Evolutionary conservation across 2,888 invertebrate genomes (phyloP).

Genomic region (Eumerus sabulonum): DNA sequence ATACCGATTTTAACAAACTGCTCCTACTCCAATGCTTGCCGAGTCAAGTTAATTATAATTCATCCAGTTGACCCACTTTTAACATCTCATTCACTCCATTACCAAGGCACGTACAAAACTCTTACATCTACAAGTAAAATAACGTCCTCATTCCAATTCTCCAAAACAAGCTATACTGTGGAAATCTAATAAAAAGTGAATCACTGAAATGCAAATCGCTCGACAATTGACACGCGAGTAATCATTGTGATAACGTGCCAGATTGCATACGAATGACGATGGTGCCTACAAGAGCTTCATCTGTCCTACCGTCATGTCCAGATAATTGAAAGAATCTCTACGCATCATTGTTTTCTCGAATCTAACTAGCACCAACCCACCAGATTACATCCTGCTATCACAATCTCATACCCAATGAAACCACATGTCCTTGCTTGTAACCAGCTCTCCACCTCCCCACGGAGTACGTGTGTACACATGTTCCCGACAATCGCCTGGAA

Average conservation of each 20-base stretch:
- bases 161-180: slow-evolving; percentile 18
- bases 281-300: slow-evolving; percentile 12
- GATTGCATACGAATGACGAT: slow-evolving; percentile 20
- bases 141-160: slow-evolving; percentile 31
- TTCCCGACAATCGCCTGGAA: slow-evolving; percentile 13
- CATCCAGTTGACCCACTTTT: no score
- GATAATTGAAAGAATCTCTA: slow-evolving; percentile 50
- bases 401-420: slow-evolving; percentile 20
- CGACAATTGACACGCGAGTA: slow-evolving; percentile 12
- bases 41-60: no score
- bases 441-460: no score
- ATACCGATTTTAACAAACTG: no score
- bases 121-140: no score
- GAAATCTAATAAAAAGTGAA: no score
- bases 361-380: neutral
- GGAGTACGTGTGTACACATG: slow-evolving; percentile 5
- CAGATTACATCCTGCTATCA: slow-evolving; percentile 34
- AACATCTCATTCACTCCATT: no score
- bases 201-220: slow-evolving; percentile 6
- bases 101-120: no score
- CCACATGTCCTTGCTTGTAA: neutral
- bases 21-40: no score
- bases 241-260: neutral
- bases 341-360: slow-evolving; percentile 41
- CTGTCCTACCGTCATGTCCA: slow-evolving; percentile 38